Base-by-base conservation (phyloP, 2,888 invertebrate genomes). In the Timandra comae region DNA sequence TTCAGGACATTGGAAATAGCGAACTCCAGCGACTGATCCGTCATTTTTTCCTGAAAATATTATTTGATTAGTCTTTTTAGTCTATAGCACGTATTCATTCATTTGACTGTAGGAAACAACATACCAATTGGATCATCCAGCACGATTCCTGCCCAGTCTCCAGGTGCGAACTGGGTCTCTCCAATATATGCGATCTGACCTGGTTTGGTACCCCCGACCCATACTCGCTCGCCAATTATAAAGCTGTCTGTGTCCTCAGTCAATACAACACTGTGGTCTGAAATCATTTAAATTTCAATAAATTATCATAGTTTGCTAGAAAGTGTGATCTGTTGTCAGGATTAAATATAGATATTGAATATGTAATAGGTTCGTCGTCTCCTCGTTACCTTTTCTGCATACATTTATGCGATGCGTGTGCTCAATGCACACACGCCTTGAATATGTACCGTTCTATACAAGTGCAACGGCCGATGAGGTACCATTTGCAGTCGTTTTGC, bases 91-190 rank as follows among this genome's bases (percentile, higher is more conserved):
- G 24, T 25, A n/a, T 9, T 29, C 24, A 24, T 30, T 27, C 26
- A 29, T 23, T 32, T 25, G 27, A 30, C 11, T 13, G 8, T 23
- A 22, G 21, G 11, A 26, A 34, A 31, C 12, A 20, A 49, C 85
- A 84, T 87, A 93, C 98, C 99, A 60, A 95, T 93, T 23, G 97
- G 91, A 53, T 97, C 96, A 75, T 98, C 98, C 50, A 99, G 90
- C 41, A 97, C 98, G 39, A 99, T 92, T 29, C 98, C 99, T 29
- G 97, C 98, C 98, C 98, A 99, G 49, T 98, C 96, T 39, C 99
- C 99, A 10, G 97, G 96, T 8, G 98, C 98, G 84, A 99, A 98
- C 73, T 97, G 95, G 30, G 98, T 97, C 65, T 96, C 96, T 16
- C 98, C 97, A 35, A 97, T 93, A 75, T 94, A 98, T 23, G 97